Conservation (phyloP, 2,113 vertebrate genomes). For the Peromyscus leucopus region DNA sequence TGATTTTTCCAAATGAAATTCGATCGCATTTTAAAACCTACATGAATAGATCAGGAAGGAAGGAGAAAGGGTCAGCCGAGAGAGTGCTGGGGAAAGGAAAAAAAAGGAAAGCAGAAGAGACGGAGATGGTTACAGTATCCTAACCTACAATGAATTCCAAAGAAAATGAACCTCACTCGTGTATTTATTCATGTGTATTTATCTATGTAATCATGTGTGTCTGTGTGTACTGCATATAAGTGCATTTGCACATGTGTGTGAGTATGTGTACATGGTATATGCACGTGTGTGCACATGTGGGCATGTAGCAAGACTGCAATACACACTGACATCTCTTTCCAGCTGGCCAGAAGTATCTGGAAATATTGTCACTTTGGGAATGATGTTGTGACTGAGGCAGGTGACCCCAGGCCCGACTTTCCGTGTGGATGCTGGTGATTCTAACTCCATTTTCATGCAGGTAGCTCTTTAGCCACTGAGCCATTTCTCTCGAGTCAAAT, state of each 20-base stretch:
- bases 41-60: neutral
- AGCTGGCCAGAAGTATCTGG: too few relatives aligned
- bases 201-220: neutral
- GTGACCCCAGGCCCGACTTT: too few relatives aligned
- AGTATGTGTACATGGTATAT: neutral
- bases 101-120: fast-evolving
- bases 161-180: neutral
- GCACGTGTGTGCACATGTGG: neutral
- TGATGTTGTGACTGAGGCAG: neutral
- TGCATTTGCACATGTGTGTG: neutral
- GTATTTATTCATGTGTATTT: neutral
- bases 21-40: neutral
- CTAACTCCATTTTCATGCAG: neutral
- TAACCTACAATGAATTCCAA: neutral
- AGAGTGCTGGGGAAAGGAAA: too few relatives aligned
- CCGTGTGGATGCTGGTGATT: too few relatives aligned
- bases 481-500: neutral
- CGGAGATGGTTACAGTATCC: fast-evolving
- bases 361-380: neutral
- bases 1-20: neutral
- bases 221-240: neutral
- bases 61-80: fast-evolving
- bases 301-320: too few relatives aligned
- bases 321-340: neutral
- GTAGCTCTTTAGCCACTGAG: neutral